Base-by-base conservation (phyloP, 2,113 vertebrate species). In the Micromys minutus region DNA sequence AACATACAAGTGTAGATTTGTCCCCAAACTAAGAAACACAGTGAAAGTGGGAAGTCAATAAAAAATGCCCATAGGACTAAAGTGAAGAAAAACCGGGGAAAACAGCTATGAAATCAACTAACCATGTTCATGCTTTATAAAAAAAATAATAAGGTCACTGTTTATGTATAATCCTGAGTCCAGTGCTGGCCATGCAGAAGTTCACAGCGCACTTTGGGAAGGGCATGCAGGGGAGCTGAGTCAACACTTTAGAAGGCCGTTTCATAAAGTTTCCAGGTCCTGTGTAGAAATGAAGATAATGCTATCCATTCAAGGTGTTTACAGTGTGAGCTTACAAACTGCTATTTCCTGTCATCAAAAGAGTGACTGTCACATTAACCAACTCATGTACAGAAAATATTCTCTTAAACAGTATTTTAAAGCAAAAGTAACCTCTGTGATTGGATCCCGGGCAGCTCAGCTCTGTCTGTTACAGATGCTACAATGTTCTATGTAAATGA, bases 221-320 rank as follows among this genome's bases (percentile, higher is more conserved):
- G 45, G 19, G 36, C 84, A 45, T 63, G 50, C 6, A 89, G 0
- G 36, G 2, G 63, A 52, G 79, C n/a, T 65, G 42, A 45, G 86
- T 95, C 45, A 75, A 31, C 55, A 36, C 39, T 89, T 19, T 42
- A 19, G 29, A 50, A 89, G 90, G 11, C 21, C 42, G 52, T 50
- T 91, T 90, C 57, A 83, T 75, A 90, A 95, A 92, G 92, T 81
- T 36, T 3, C 76, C 65, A 47, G 26, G 45, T 63, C 42, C 57
- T 59, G 42, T 63, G 31, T 17, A 92, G 85, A 92, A 83, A 69
- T 13, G 84, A 80, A 83, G 55, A 90, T 19, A 80, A 47, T 10
- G 34, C 47, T 77, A 59, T 2, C n/a, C 26, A 83, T 13, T 79
- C 36, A 31, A 9, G 36, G 5, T 87, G 21, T 84, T 83, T 31